These are phyloP conservation scores for Heliocidaris tuberculata DNA, from an alignment of 35 echinoderm and acorn worm species.

Conservation along the genomic window DNA sequence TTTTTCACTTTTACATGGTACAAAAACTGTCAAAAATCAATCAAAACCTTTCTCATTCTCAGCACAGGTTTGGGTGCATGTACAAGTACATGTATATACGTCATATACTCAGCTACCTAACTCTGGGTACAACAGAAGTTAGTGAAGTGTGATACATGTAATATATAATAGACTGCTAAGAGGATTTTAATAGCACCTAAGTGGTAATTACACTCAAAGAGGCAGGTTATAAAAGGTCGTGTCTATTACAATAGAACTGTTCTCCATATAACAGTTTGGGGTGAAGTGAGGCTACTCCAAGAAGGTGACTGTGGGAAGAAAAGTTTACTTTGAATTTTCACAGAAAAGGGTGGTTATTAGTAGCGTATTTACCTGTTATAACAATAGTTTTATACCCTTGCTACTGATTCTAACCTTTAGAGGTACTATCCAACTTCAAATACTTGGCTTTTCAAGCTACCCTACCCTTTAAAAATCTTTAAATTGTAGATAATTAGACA, in stretches of 20 bases:
- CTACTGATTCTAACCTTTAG: background rate
- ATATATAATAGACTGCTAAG: background rate
- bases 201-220: slow-evolving; percentile 11
- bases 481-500: too few relatives aligned
- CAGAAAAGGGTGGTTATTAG: background rate
- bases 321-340: background rate
- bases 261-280: background rate
- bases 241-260: background rate
- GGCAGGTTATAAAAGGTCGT: background rate
- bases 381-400: background rate
- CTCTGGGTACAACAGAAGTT: background rate
- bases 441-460: background rate
- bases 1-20: too few relatives aligned
- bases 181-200: background rate
- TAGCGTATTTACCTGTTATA: background rate
- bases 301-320: background rate
- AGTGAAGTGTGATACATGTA: background rate
- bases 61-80: too few relatives aligned
- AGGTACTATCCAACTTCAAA: background rate
- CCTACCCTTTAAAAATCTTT: too few relatives aligned
- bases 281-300: background rate
- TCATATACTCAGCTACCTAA: too few relatives aligned
- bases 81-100: too few relatives aligned
- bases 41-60: too few relatives aligned
- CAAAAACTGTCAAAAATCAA: too few relatives aligned